Base-by-base conservation (phyloP, 1,140 invertebrate species). In the Diachasmimorpha longicaudata region DNA sequence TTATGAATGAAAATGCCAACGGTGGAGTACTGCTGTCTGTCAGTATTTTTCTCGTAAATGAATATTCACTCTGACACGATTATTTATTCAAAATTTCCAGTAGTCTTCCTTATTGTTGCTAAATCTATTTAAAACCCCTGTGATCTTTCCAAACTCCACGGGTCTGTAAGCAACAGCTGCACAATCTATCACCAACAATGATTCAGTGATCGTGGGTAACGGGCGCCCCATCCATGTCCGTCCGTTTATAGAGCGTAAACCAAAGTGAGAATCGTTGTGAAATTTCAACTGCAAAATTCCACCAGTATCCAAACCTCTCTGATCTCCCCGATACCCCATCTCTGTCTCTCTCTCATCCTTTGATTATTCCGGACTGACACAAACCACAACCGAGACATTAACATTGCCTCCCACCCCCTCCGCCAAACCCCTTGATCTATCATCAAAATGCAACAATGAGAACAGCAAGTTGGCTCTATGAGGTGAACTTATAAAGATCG, bases 121-220 rank as follows among this genome's bases (percentile, higher is more conserved):
- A 42, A 46, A 80, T 86, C 85, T 88, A 88, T 88, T 88, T 88
- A 80, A 77, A 86, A 85, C 83, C 76, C 81, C 81, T 86, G 86
- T 85, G 85, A 86, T 87, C 83, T 85, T 80, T 79, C 66, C 6
- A 52, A 75, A 44, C 14, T 31, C 14, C 16, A 48, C n/a, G 16
- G 39, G 37, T 52, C 46, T 55, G 36, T 42, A 70, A 76, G 78
- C 81, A 85, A 83, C 86, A 87, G 86, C 86, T 87, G 86, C 80
- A 80, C 86, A 82, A 87, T 86, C 85, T 86, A 87, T 88, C 85
- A 86, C 82, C 82, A 85, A 85, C 86, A 84, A 86, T 87, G 86
- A 87, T 87, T 88, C 85, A 86, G 83, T 85, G 84, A 87, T 87
- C 83, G 82, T 80, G 78, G 5, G n/a, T 79, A 81, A 82, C 83